These are phyloP conservation scores for Spialia ferax DNA, from an alignment of 2,888 invertebrate species.

Conservation along the genomic window DNA sequence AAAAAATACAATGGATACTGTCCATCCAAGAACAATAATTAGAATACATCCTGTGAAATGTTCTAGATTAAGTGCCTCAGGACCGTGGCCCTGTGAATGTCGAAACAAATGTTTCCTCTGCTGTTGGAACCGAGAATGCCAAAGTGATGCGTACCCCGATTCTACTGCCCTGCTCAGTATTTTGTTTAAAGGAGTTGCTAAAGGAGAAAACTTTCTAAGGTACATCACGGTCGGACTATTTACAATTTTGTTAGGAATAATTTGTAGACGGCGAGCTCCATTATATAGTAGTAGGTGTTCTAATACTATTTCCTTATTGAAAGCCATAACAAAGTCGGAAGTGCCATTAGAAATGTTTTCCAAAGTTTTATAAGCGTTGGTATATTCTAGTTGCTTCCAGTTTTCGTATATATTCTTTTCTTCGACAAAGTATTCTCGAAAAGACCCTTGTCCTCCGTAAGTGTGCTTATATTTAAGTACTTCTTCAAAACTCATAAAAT, in stretches of 20 bases:
- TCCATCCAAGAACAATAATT: conserved; percentile 57
- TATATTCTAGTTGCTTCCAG: conserved; percentile 54
- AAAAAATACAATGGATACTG: conserved; percentile 58
- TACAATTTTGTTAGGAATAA: conserved; percentile 64
- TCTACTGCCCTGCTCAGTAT: conserved; percentile 58
- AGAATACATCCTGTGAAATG: conserved; percentile 57
- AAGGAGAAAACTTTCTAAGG: conserved; percentile 59
- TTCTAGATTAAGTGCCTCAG: conserved; percentile 50
- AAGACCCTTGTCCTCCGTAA: conserved; percentile 58
- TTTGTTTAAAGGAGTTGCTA: conserved; percentile 53
- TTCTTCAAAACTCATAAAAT: conserved; percentile 53
- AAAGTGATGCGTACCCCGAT: conserved; percentile 56
- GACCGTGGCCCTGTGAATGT: conserved; percentile 26
- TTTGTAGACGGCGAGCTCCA: conserved; percentile 57
- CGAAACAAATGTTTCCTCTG: conserved; percentile 48
- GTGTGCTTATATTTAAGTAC: conserved; percentile 52
- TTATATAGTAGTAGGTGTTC: conserved; percentile 55
- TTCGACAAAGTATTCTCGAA: conserved; percentile 60
- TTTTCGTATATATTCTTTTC: conserved; percentile 57
- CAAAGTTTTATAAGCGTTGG: conserved; percentile 48
- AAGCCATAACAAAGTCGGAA: conserved; percentile 61
- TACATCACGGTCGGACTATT: conserved; percentile 66
- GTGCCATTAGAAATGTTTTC: conserved; percentile 56
- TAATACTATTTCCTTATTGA: conserved; percentile 57
- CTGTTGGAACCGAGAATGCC: conserved; percentile 51